These are phyloP conservation scores for Orthosia incerta DNA, from an alignment of 2,888 invertebrate species.

Conservation along the genomic window DNA sequence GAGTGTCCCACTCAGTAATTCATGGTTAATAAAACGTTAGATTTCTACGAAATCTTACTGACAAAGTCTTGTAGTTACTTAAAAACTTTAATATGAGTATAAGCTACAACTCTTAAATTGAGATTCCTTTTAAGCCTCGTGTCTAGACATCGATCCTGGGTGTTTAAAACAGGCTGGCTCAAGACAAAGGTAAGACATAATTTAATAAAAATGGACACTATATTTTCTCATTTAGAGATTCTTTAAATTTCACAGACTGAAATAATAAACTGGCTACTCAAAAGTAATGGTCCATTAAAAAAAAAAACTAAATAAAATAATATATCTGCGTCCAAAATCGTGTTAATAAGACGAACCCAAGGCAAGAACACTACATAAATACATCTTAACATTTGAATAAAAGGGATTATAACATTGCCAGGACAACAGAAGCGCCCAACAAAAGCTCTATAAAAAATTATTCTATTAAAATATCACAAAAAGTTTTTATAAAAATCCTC, in stretches of 20 bases:
- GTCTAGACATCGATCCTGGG: not conserved
- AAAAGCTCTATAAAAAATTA: constrained; percentile 25
- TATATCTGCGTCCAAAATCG: not conserved
- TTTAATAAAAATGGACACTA: too few relatives aligned
- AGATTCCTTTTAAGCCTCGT: not conserved
- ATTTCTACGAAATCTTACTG: not conserved
- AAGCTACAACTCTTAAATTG: not conserved
- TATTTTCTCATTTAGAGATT: too few relatives aligned
- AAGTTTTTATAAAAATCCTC: constrained; percentile 47
- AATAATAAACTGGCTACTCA: not conserved
- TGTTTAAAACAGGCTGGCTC: not conserved
- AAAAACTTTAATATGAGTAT: not conserved
- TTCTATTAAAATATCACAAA: constrained; percentile 54
- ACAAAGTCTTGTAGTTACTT: not conserved
- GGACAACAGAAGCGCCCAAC: constrained; percentile 5
- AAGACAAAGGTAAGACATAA: too few relatives aligned
- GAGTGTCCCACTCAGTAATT: constrained; percentile 3
- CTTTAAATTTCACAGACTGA: too few relatives aligned
- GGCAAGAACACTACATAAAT: not conserved
- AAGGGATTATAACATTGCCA: not conserved
- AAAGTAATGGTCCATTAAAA: not conserved
- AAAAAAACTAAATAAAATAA: not conserved
- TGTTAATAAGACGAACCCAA: not conserved
- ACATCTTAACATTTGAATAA: constrained; percentile 12
- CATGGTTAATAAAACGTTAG: constrained; percentile 1